A percentile compares a stretch with the other conserved stretches of the same genome.
These are phyloP conservation scores for Caenorhabditis macrosperma DNA, from an alignment of 2,888 invertebrate genomes.

Conservation along the genomic window DNA sequence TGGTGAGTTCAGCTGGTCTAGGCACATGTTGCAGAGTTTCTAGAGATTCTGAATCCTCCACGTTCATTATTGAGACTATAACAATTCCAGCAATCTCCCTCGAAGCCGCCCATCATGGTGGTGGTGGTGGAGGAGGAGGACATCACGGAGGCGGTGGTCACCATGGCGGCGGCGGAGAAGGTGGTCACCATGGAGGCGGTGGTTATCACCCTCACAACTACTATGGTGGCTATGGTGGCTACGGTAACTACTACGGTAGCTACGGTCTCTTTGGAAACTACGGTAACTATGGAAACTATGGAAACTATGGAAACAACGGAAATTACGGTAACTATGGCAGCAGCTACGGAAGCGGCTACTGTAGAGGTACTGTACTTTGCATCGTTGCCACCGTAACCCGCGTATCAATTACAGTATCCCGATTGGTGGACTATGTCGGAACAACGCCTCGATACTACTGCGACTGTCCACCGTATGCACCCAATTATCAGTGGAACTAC, in stretches of 20 bases:
- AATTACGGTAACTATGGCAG: background rate
- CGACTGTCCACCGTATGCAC: slow-evolving; percentile 48
- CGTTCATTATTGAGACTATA: too few relatives aligned
- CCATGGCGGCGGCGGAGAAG: background rate
- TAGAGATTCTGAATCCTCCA: too few relatives aligned
- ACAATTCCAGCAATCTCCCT: background rate
- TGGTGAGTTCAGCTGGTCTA: too few relatives aligned
- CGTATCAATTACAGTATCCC: slow-evolving; percentile 1
- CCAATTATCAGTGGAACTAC: slow-evolving; percentile 45
- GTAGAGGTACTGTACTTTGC: slow-evolving; percentile 4
- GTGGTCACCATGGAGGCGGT: slow-evolving; percentile 23
- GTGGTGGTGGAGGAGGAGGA: slow-evolving; percentile 9
- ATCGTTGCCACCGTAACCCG: background rate
- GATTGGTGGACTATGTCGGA: slow-evolving; percentile 39
- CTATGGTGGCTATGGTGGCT: background rate
- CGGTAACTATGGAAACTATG: too few relatives aligned
- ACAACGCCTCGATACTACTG: slow-evolving; percentile 38
- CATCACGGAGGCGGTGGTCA: slow-evolving; percentile 28
- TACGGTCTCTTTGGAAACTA: too few relatives aligned
- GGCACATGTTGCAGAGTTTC: too few relatives aligned
- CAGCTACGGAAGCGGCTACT: background rate
- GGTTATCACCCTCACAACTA: slow-evolving; percentile 3
- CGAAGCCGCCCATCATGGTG: background rate
- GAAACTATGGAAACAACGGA: too few relatives aligned
- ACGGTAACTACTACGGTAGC: background rate